Evolutionary conservation across 2,113 vertebrate genomes (phyloP).

Genomic region (Hydrolagus affinis): DNA sequence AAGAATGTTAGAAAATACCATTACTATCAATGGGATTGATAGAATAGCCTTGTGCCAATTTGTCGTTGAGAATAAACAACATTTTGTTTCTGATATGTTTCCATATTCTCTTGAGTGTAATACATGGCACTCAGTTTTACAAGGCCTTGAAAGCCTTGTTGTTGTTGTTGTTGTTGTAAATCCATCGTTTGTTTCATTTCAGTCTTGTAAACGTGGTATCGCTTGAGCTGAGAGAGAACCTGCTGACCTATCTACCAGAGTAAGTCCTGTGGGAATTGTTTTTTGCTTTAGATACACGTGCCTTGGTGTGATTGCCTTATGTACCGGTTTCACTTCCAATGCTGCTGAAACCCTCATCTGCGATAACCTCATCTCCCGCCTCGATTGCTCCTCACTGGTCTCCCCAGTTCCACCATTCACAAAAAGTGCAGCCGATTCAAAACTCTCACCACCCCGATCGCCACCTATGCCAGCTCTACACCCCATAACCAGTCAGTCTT

Average conservation of each 20-base stretch:
- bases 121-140: not conserved
- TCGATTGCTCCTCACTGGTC: no score
- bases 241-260: constrained; percentile 92
- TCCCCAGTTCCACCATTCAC: no score
- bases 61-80: not conserved
- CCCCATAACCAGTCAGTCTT: no score
- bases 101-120: not conserved
- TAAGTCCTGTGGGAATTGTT: constrained; percentile 57
- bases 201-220: constrained; percentile 91
- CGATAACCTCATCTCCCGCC: no score
- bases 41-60: not conserved
- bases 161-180: constrained; percentile 28
- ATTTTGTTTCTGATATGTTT: not conserved
- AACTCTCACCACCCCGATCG: no score
- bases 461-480: no score
- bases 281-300: no score
- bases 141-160: not conserved
- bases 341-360: no score
- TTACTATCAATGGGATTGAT: not conserved
- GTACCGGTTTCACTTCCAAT: no score
- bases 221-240: constrained; percentile 92
- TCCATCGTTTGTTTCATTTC: constrained; percentile 38
- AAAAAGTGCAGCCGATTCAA: no score
- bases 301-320: no score
- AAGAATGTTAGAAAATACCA: not conserved